Base-by-base conservation (phyloP, 2,888 invertebrate genomes). In the Cosmorhoe ocellata region DNA sequence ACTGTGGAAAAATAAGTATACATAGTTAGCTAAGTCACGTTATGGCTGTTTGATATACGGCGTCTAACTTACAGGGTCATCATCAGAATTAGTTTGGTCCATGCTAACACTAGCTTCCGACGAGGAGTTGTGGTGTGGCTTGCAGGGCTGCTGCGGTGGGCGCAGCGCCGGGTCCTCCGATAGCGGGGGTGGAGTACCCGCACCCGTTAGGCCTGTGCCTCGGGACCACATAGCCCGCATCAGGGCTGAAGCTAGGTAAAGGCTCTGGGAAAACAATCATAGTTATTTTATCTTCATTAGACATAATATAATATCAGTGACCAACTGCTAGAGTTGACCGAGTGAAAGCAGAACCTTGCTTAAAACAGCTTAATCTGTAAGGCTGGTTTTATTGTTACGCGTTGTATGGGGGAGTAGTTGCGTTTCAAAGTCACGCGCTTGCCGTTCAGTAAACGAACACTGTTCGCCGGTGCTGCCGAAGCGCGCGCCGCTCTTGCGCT, bases 191-290 rank as follows among this genome's bases (percentile, higher is more conserved):
- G 76, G 73, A 13, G 79, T 71, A 33, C 72, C 74, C 24, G 57
- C 75, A 14, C 71, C 72, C 28, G 61, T 55, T 69, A 79, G 48
- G 69, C 79, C 41, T 9, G 59, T 58, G 34, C 93, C 94, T 14
- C 96, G 94, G 0, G 96, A 95, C 98, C 98, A 98, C 79, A 98
- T 94, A 65, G 97, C 95, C 72, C 98, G 97, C 63, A 96, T 96
- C 55, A 98, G 84, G 0, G 97, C 96, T 2, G 97, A 97, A 1
- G 97, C 96, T 59, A 98, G 91, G 79, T 96, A 97, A 57, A 98
- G 91, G 64, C 97, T 98, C 93, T 96, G 90, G n/a, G 32, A 36
- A 13, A 8, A 34, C n/a, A 33, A 42, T n/a, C n/a, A 5, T 14
- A 34, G 3, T 13, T 14, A 7, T 13, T 37, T 26, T 11, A 12